Evolutionary conservation across 2,113 vertebrate species (phyloP).

Genomic region (Nansenia antarctica): DNA sequence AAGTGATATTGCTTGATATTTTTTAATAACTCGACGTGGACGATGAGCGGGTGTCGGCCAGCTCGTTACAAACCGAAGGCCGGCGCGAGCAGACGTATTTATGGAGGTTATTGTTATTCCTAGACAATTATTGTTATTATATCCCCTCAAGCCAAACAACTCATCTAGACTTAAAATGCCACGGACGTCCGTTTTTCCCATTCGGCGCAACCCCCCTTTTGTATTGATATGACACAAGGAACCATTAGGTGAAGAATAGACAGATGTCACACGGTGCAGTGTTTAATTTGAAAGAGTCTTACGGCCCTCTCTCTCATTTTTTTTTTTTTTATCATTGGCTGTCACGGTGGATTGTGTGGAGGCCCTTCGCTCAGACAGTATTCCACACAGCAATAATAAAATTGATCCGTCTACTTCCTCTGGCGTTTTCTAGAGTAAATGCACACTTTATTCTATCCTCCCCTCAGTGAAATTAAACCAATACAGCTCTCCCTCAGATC

Average conservation of each 20-base stretch:
- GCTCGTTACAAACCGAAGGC: not conserved
- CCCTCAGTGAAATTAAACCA: constrained; percentile 51
- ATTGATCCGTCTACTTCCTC: constrained; percentile 58
- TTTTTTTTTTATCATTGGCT: constrained; percentile 23
- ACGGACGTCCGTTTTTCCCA: not conserved
- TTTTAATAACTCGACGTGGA: constrained; percentile 59
- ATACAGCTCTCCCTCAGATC: constrained; percentile 8
- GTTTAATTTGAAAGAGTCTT: constrained; percentile 23
- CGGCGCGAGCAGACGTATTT: not conserved
- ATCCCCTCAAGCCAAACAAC: constrained; percentile 31
- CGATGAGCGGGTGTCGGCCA: not conserved
- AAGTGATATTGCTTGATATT: constrained; percentile 55
- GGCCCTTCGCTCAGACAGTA: constrained; percentile 14
- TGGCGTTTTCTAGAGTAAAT: constrained; percentile 55
- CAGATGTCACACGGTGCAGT: not conserved
- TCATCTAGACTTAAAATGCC: not conserved
- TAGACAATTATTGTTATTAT: constrained; percentile 45
- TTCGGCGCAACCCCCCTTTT: not conserved
- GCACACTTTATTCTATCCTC: constrained; percentile 55
- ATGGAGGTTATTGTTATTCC: constrained; percentile 22
- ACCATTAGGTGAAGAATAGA: not conserved
- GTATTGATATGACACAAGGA: not conserved
- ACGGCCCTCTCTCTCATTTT: not conserved
- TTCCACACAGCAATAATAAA: constrained; percentile 48
- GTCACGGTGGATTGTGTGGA: constrained; percentile 7